phyloP scores from a whole-genome alignment of 2,797 vertebrate species.

The Sorex maritimensis region DNA sequence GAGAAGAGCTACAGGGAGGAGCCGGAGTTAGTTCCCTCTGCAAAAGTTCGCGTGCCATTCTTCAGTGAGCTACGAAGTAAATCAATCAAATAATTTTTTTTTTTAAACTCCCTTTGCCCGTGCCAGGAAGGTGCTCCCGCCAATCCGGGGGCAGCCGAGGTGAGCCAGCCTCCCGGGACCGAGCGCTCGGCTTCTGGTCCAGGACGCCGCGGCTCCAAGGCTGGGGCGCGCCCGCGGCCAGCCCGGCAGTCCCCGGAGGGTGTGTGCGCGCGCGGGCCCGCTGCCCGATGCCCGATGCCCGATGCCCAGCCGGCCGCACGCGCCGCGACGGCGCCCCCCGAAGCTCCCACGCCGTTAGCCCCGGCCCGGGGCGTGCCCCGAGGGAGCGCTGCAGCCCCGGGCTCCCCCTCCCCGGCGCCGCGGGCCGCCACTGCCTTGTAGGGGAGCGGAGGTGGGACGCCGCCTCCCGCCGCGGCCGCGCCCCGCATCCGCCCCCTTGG shows the following conservation, averaged over 20 bases:
- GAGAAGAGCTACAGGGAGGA: accelerated
- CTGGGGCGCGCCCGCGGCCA: accelerated
- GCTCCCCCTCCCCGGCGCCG: neutral
- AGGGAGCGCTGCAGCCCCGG: neutral
- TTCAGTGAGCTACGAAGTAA: neutral
- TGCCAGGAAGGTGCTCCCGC: no score
- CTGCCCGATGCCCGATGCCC: neutral
- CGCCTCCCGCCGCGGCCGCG: neutral
- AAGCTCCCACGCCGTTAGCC: no score
- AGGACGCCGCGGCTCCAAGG: neutral
- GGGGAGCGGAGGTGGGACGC: neutral
- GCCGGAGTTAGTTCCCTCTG: neutral
- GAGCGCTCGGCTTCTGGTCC: neutral
- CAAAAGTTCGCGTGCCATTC: neutral
- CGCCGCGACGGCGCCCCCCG: neutral
- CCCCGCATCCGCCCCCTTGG: conserved; percentile 59
- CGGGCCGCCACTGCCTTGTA: neutral
- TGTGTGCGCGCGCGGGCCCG: no score
- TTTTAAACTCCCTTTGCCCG: no score
- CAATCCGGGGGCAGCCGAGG: no score
- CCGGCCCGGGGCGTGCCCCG: no score
- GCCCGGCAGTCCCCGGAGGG: no score
- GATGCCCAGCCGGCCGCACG: neutral
- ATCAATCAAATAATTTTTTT: neutral
- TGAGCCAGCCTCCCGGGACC: no score